Conservation (phyloP, 2,113 vertebrate genomes). For the zebrafish (Danio rerio) region DNA sequence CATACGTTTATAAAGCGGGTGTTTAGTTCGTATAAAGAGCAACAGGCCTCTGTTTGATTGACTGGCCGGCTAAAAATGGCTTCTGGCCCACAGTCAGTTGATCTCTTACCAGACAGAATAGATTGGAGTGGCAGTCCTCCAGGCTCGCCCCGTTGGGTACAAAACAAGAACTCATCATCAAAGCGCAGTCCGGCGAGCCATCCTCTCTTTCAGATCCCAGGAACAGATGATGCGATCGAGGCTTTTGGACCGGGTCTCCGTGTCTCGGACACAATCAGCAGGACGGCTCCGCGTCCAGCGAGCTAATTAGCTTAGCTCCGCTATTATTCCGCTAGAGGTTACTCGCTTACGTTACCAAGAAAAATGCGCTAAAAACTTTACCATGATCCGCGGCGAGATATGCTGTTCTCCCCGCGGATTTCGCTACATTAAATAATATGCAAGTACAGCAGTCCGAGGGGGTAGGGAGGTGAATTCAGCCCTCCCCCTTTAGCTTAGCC, state of each 20-base stretch:
- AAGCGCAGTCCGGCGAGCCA: slow-evolving; percentile 89
- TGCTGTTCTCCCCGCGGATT: neutral
- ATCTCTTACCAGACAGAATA: slow-evolving; percentile 97
- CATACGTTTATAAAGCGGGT: neutral
- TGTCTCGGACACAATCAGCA: slow-evolving; percentile 52
- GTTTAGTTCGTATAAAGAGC: slow-evolving; percentile 33
- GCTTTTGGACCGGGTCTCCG: slow-evolving; percentile 44
- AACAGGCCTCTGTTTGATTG: slow-evolving; percentile 66
- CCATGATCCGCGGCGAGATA: slow-evolving; percentile 32
- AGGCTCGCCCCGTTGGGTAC: slow-evolving; percentile 99
- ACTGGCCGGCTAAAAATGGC: slow-evolving; percentile 73
- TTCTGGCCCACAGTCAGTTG: slow-evolving; percentile 68
- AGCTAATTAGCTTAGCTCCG: slow-evolving; percentile 59
- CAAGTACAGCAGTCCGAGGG: slow-evolving; percentile 22
- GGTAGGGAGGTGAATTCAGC: slow-evolving; percentile 43
- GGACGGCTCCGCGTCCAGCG: slow-evolving; percentile 54
- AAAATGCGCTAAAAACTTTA: slow-evolving; percentile 25
- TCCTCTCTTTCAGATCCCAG: slow-evolving; percentile 91
- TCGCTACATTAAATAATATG: slow-evolving; percentile 4
- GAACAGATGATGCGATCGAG: slow-evolving; percentile 53
- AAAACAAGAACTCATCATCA: slow-evolving; percentile 99
- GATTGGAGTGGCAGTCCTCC: slow-evolving; percentile 99
- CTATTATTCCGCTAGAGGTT: slow-evolving; percentile 40
- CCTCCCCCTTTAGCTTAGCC: slow-evolving; percentile 61
- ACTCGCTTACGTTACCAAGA: slow-evolving; percentile 13